phyloP scores from a whole-genome alignment of 2,797 vertebrate genomes.

The Microhierax caerulescens region DNA sequence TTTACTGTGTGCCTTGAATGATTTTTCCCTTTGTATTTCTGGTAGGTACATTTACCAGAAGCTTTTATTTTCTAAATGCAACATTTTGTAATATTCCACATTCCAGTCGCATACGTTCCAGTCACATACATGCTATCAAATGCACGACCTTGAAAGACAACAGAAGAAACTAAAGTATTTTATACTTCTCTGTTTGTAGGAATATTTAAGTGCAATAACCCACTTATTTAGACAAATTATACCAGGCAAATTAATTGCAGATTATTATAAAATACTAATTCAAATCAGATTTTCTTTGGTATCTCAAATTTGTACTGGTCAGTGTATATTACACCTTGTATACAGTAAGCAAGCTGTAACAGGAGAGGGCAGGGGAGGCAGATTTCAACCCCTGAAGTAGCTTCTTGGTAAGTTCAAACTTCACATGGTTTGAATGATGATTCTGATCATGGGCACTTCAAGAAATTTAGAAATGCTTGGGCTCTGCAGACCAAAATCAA shows the following conservation, averaged over 20 bases:
- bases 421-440: neutral
- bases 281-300: neutral
- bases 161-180: neutral
- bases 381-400: neutral
- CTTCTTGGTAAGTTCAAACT: neutral
- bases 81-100: neutral
- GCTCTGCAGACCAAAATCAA: neutral
- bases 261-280: neutral
- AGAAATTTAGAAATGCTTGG: neutral
- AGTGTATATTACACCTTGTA: neutral
- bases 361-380: accelerated
- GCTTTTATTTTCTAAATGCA: neutral
- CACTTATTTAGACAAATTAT: neutral
- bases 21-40: neutral
- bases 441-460: neutral
- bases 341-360: neutral
- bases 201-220: neutral
- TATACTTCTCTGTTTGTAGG: neutral
- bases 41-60: neutral
- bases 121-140: neutral
- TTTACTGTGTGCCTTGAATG: accelerated
- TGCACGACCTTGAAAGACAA: neutral
- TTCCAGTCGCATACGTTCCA: neutral
- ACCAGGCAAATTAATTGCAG: neutral
- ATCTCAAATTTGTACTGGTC: neutral